phyloP scores from a whole-genome alignment of 2,797 vertebrate genomes.

The Dallia pectoralis region DNA sequence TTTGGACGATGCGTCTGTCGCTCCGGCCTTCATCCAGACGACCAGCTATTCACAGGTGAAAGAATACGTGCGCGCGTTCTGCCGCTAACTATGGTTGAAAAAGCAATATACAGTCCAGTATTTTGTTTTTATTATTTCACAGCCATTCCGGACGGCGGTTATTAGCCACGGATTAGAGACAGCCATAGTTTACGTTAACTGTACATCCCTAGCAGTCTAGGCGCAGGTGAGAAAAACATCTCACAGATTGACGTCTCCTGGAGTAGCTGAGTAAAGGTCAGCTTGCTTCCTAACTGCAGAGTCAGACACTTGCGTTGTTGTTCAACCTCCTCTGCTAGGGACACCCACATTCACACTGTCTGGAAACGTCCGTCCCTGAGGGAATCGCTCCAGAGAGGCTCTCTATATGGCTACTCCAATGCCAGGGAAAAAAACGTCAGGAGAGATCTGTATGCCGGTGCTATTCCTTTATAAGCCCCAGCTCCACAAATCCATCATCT shows the following conservation, averaged over 20 bases:
- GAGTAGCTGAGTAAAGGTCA: conserved; percentile 6
- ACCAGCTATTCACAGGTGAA: not conserved
- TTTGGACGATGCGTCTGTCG: not conserved
- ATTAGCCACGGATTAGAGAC: not conserved
- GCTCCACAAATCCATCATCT: not conserved
- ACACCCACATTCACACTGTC: conserved; percentile 24
- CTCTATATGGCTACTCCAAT: not conserved
- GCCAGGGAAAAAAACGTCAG: not conserved
- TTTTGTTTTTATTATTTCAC: not conserved
- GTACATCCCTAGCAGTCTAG: not conserved
- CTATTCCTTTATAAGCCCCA: not conserved
- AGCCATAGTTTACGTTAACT: not conserved
- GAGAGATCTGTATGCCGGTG: not conserved
- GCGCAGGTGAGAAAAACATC: conserved; percentile 17
- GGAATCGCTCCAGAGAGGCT: not conserved
- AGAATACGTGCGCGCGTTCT: not conserved
- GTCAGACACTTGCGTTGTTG: conserved; percentile 24
- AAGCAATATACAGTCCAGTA: not conserved
- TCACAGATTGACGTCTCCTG: conserved; percentile 6
- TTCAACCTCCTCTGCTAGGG: conserved; percentile 31
- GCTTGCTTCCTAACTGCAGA: conserved; percentile 16
- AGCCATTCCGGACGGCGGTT: not conserved
- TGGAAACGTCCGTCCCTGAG: no score
- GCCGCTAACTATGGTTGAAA: not conserved
- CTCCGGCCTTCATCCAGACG: not conserved